Conservation (phyloP, 2,113 vertebrate genomes). For the Papio anubis region DNA sequence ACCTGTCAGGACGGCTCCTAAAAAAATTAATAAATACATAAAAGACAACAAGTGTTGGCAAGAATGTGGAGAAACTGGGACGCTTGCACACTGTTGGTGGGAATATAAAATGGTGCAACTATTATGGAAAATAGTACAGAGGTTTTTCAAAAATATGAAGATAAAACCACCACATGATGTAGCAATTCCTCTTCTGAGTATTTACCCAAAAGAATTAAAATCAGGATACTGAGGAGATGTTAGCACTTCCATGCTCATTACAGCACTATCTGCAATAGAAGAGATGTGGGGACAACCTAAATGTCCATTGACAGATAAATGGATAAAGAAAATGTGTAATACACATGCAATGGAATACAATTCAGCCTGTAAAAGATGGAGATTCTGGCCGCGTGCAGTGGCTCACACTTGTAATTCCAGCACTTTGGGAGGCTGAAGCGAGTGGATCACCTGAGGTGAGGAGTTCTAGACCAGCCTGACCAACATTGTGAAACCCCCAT, state of each 20-base stretch:
- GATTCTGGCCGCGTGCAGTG: neutral
- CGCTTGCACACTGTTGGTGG: neutral
- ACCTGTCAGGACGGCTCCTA: neutral
- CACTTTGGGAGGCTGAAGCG: too few relatives aligned
- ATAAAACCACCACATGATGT: neutral
- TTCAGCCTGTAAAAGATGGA: neutral
- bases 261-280: neutral
- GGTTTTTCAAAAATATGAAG: neutral
- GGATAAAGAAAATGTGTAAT: neutral
- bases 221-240: neutral
- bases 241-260: neutral
- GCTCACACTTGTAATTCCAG: too few relatives aligned
- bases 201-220: neutral
- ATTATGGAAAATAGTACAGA: neutral
- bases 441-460: too few relatives aligned
- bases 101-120: neutral
- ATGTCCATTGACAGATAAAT: neutral
- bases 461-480: too few relatives aligned
- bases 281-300: neutral
- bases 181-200: neutral
- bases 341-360: neutral
- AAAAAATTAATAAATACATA: neutral
- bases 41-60: neutral
- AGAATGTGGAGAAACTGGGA: neutral
- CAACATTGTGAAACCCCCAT: too few relatives aligned